Percentiles rank a stretch among this genome's conserved stretches.
These are phyloP conservation scores for Callopanchax toddi DNA, from an alignment of 2,113 vertebrate species.

Conservation along the genomic window DNA sequence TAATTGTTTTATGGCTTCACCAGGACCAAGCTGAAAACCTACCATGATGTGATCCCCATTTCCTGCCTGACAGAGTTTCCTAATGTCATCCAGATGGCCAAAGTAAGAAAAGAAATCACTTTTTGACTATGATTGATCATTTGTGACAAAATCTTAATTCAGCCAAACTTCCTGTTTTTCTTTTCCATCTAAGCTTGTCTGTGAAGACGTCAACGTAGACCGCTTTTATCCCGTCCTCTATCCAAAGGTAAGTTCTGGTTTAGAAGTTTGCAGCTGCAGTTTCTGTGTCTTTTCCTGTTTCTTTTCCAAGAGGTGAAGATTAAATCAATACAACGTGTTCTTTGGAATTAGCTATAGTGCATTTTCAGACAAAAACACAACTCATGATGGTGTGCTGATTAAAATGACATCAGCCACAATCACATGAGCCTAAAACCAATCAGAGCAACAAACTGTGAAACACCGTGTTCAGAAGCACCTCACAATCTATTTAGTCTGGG, in stretches of 20 bases:
- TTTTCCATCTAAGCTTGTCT: constrained; percentile 84
- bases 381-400: no score
- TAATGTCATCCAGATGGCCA: constrained; percentile 97
- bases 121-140: not conserved
- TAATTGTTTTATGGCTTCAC: constrained; percentile 52
- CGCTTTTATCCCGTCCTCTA: constrained; percentile 95
- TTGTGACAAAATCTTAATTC: not conserved
- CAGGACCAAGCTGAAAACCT: constrained; percentile 91
- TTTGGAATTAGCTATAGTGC: not conserved
- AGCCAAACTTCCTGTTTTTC: constrained; percentile 26
- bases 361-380: no score
- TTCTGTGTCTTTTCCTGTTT: not conserved
- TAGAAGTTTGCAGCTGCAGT: not conserved
- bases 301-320: not conserved
- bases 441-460: not conserved
- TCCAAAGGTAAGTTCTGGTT: constrained; percentile 76
- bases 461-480: no score
- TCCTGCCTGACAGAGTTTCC: constrained; percentile 97
- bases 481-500: no score
- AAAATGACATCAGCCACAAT: no score
- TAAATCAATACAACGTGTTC: no score
- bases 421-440: not conserved
- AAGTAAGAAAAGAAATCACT: constrained; percentile 77
- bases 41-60: constrained; percentile 96
- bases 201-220: constrained; percentile 95